These are phyloP conservation scores for Myzus persicae DNA, from an alignment of 1,140 invertebrate genomes.

Conservation along the genomic window DNA sequence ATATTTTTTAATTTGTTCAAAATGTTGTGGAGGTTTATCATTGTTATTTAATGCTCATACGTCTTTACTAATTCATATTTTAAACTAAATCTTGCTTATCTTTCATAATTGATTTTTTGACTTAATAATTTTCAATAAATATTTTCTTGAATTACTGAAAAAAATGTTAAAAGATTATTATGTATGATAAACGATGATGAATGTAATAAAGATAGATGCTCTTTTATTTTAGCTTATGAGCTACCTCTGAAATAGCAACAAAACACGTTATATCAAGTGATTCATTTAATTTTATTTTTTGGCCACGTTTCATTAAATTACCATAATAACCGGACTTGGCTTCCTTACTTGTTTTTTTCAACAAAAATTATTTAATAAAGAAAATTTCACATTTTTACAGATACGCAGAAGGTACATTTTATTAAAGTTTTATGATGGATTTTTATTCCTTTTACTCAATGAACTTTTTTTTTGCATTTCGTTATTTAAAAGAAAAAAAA, in stretches of 20 bases:
- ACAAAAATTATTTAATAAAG: slow-evolving; percentile 42
- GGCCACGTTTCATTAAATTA: slow-evolving; percentile 5
- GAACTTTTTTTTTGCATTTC: slow-evolving; percentile 21
- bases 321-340: slow-evolving; percentile 23
- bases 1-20: too few species aligned
- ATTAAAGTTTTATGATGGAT: slow-evolving; percentile 44
- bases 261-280: background rate
- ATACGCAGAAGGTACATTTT: slow-evolving; percentile 16
- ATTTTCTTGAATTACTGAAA: background rate
- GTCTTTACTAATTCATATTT: background rate
- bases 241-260: background rate
- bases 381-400: slow-evolving; percentile 31
- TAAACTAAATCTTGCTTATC: background rate
- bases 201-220: background rate
- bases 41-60: background rate
- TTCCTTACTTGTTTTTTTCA: background rate
- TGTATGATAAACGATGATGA: background rate
- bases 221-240: background rate
- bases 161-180: background rate
- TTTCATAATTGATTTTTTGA: background rate
- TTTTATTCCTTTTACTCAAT: slow-evolving; percentile 34
- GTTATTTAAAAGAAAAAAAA: background rate
- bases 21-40: background rate
- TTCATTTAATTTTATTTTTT: slow-evolving; percentile 16
- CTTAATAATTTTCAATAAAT: background rate